Conservation (phyloP, 2,797 vertebrate species). For the Danio choprae region DNA sequence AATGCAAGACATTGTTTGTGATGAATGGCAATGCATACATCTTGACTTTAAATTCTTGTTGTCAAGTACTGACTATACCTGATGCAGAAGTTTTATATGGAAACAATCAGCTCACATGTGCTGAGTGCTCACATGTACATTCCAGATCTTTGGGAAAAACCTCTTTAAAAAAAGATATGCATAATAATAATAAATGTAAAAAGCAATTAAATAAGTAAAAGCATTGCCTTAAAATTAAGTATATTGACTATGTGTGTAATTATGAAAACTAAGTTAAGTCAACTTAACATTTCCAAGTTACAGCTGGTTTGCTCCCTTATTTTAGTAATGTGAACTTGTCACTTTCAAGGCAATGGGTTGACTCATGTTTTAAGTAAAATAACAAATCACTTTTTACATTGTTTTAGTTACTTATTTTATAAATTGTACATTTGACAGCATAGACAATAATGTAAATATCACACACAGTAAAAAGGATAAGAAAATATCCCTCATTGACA, state of each 20-base stretch:
- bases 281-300: too few species aligned
- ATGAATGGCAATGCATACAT: neutral
- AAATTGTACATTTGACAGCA: neutral
- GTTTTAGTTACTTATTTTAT: neutral
- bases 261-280: too few species aligned
- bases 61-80: conserved; percentile 1
- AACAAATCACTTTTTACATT: too few species aligned
- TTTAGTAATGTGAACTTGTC: too few species aligned
- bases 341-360: too few species aligned
- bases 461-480: neutral
- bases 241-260: too few species aligned
- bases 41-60: neutral
- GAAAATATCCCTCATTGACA: neutral
- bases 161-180: too few species aligned
- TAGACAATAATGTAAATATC: neutral
- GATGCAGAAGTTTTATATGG: neutral
- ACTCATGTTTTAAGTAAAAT: too few species aligned
- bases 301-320: too few species aligned
- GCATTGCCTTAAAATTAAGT: too few species aligned
- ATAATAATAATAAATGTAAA: too few species aligned
- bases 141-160: neutral
- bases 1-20: neutral
- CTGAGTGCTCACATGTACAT: neutral
- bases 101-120: neutral
- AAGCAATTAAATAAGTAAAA: too few species aligned